Percentiles rank a stretch among this genome's conserved stretches.
Conservation (phyloP, 1,140 invertebrate genomes). For the Neelides sp. region DNA sequence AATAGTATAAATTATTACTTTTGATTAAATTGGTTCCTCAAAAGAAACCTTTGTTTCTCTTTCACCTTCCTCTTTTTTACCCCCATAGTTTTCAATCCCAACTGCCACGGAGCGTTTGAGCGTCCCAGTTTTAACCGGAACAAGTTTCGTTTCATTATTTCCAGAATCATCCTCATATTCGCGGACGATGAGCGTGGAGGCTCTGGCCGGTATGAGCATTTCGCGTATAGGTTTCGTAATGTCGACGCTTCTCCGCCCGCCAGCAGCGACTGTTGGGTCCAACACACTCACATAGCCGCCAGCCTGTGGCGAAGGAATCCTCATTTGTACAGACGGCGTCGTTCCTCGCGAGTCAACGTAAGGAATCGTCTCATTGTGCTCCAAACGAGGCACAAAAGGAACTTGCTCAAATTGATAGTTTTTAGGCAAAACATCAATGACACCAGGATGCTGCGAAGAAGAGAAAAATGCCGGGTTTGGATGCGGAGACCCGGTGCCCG, state of each 20-base stretch:
- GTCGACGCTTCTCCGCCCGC: not conserved
- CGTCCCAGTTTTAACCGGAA: constrained; percentile 26
- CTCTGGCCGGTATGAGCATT: constrained; percentile 12
- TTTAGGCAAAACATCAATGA: no score
- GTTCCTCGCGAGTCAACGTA: constrained; percentile 27
- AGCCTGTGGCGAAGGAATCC: not conserved
- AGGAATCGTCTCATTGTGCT: constrained; percentile 25
- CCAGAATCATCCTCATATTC: constrained; percentile 26
- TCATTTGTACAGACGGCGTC: constrained; percentile 19
- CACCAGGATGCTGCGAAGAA: constrained; percentile 18
- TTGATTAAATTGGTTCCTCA: not conserved
- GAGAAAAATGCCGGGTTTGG: not conserved
- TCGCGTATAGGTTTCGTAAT: no score
- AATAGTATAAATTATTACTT: not conserved
- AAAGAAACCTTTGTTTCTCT: not conserved
- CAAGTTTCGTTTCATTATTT: constrained; percentile 17
- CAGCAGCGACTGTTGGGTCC: constrained; percentile 1
- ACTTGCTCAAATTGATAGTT: no score
- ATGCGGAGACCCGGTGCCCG: not conserved
- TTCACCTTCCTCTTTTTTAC: not conserved
- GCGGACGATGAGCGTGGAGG: constrained; percentile 22
- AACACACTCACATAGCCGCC: not conserved
- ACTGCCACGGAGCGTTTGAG: constrained; percentile 27
- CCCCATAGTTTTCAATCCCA: constrained; percentile 8
- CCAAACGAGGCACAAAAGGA: constrained; percentile 16